Base-by-base conservation (phyloP, 2,888 invertebrate genomes). In the Choreutis nemorana region DNA sequence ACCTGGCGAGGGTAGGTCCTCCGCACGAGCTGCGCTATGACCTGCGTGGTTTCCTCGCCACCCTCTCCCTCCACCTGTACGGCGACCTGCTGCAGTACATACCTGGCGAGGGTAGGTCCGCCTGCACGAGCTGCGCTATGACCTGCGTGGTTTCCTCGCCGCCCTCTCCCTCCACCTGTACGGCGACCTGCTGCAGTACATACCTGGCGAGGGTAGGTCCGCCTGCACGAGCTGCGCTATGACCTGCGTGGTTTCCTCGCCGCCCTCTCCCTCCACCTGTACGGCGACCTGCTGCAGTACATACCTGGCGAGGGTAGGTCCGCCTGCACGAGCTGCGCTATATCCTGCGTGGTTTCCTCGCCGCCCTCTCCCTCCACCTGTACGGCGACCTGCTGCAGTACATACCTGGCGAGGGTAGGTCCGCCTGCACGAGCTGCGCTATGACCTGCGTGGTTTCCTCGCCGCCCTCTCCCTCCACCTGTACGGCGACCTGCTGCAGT, bases 201-300 rank as follows among this genome's bases (percentile, higher is more conserved):
- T n/a, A n/a, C n/a, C 77, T 46, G 91, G 91, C 42, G 90, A 89
- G 18, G 91, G 91, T 44, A 89, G 84, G 56, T 91, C 91, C 0
- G 91, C 90, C 73, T 91, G 89, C 31, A 92, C 87, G 32, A 92
- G 87, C 68, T 92, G 91, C 36, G 92, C 92, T 34, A 91, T 90
- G 50, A 92, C 89, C 66, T 91, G 91, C 42, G 87, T 87, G 57
- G 86, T 82, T 55, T 85, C 85, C 50, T 81, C 82, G 13, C 75
- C 78, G 16, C 70, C 68, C 50, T 82, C 82, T 36, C 80, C 80
- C 55, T 81, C 78, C 50, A 81, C 77, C 50, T 79, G 80, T 56
- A 79, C 77, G 40, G 78, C 72, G 33, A 79, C 78, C 56, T 78
- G 75, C 54, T 79, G 77, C 48, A 83, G 75, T 40, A 71, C n/a